Evolutionary conservation across 2,113 vertebrate species (phyloP), one percentile per base, ranked within the genome.

Genomic region (Galbula dea): DNA sequence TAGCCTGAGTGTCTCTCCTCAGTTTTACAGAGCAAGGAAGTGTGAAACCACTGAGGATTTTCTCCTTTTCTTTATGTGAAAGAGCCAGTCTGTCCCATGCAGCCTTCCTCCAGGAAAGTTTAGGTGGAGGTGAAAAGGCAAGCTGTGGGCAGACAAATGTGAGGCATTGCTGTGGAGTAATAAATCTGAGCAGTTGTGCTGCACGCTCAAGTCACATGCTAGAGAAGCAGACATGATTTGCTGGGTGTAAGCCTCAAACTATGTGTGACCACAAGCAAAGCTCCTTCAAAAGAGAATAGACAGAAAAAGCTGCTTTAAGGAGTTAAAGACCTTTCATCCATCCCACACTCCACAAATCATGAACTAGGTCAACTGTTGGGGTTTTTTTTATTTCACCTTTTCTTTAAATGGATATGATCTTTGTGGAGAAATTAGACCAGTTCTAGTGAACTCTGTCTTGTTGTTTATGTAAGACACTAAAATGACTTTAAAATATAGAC

Each of bases 111-210:
- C 3, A 0, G 19, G 11, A 27, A 52, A 21, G 36, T 12, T 63
- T 18, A 55, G 57, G 57, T 77, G 86, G n/a, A 41, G 49, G 80
- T 74, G 82, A 55, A 61, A 55, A 88, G 78, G 67, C 78, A 46
- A 72, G 30, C 43, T 11, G 34, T 37, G 43, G 65, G 45, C 46
- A 58, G 65, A 32, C 75, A 79, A 37, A 0, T 1, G 69, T 26
- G 48, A 43, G 29, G 20, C 8, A 3, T 7, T 0, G 0, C 49
- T 21, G 1, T 3, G 36, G n/a, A 29, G 10, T 27, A 48, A 78
- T 59, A 84, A 85, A 72, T 79, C 43, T 2, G 1, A 65, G 66
- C 12, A 18, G 48, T 37, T 63, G 36, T 41, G 48, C 62, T 59
- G n/a, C 10, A 8, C 1, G 0, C 29, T 55, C 23, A 17, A 78